Conservation (phyloP, 2,797 vertebrate genomes). For the Enteromius anoplus region DNA sequence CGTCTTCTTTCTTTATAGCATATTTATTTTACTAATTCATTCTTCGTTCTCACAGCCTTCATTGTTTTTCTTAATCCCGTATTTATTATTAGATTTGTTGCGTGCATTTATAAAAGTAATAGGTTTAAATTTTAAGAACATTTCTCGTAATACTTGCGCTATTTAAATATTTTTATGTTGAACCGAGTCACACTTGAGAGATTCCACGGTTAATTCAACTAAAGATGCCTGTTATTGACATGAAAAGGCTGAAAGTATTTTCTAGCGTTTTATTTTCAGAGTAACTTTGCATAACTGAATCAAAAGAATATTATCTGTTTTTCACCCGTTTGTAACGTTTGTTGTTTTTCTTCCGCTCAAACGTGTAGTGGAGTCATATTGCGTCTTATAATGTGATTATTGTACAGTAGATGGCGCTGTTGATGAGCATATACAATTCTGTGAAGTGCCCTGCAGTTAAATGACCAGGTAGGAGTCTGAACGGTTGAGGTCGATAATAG, state of each 20-base stretch:
- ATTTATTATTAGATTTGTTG: neutral
- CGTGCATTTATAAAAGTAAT: neutral
- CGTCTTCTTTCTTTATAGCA: neutral
- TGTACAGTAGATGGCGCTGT: constrained; percentile 39
- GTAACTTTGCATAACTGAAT: neutral
- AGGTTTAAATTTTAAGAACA: neutral
- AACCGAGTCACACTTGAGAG: neutral
- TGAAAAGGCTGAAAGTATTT: neutral
- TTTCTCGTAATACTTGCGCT: neutral
- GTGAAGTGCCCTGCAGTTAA: neutral
- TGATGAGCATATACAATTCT: neutral
- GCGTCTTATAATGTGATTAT: neutral
- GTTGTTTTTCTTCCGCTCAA: neutral
- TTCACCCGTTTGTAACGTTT: neutral
- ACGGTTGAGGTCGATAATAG: neutral
- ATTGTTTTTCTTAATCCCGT: neutral
- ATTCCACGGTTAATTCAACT: neutral
- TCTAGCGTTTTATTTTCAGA: neutral
- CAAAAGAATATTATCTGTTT: neutral
- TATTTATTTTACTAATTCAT: neutral
- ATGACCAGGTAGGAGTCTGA: neutral
- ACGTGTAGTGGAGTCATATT: neutral
- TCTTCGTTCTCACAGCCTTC: neutral
- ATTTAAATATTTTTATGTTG: neutral
- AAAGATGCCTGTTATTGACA: neutral